Percentiles rank a stretch among this genome's conserved stretches.
Evolutionary conservation across 2,113 vertebrate species (phyloP).

Genomic region (Silurus meridionalis): DNA sequence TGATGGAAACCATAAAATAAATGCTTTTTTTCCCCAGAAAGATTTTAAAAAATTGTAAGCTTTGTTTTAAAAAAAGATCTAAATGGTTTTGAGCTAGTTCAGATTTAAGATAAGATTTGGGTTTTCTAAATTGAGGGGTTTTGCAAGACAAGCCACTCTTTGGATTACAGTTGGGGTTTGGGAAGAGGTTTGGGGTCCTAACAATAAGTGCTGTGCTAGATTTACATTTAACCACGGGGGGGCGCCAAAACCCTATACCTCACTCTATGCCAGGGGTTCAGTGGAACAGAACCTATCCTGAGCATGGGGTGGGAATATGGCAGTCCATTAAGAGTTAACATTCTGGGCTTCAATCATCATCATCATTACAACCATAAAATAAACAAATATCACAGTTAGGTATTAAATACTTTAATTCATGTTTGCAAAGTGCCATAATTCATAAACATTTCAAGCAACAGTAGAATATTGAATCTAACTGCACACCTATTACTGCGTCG

Average conservation of each 20-base stretch:
- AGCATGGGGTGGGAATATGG: background rate
- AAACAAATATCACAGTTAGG: background rate
- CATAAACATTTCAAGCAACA: constrained; percentile 43
- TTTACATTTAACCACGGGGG: constrained; percentile 5
- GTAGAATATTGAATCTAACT: constrained; percentile 27
- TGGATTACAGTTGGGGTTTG: background rate
- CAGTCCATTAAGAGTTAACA: background rate
- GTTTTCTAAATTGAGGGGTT: background rate
- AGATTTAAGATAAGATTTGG: background rate
- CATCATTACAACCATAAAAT: background rate
- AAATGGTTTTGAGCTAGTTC: background rate
- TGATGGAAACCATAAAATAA: background rate
- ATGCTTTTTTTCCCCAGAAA: background rate
- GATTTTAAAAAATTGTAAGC: too few relatives aligned
- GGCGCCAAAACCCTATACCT: constrained; percentile 13
- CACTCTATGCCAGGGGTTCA: background rate
- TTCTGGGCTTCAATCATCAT: background rate
- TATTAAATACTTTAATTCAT: constrained; percentile 45
- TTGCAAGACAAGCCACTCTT: too few relatives aligned
- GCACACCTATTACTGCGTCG: constrained; percentile 14
- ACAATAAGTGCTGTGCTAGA: background rate
- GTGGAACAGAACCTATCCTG: background rate
- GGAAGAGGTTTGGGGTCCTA: background rate
- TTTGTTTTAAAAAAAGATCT: background rate
- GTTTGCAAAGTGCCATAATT: constrained; percentile 43